These are phyloP conservation scores for Cheilosia vernalis DNA, from an alignment of 2,888 invertebrate genomes.

Conservation along the genomic window DNA sequence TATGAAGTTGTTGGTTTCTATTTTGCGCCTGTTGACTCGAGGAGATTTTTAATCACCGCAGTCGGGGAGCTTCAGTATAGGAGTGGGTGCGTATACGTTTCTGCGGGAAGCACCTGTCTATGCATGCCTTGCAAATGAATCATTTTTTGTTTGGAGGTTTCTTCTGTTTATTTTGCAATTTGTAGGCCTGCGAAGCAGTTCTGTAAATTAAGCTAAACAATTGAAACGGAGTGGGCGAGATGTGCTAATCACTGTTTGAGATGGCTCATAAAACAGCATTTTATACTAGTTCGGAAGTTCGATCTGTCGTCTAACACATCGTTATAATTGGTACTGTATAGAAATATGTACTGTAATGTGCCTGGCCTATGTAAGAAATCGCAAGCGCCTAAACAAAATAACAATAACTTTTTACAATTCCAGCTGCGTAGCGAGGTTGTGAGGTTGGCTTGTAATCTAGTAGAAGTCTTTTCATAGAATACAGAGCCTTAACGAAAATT, in stretches of 20 bases:
- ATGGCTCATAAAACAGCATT: not conserved
- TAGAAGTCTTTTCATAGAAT: no score
- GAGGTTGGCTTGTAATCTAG: no score
- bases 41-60: constrained; percentile 59
- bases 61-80: constrained; percentile 24
- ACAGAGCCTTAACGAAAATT: no score
- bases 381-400: no score
- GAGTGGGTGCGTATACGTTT: constrained; percentile 2
- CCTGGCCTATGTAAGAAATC: no score
- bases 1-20: constrained; percentile 37
- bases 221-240: constrained; percentile 1
- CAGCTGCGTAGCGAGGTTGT: no score
- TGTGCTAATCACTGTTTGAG: not conserved
- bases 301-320: no score
- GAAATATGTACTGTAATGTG: no score
- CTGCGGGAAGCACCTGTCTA: constrained; percentile 23
- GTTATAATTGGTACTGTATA: no score
- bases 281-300: not conserved
- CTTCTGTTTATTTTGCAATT: constrained; percentile 33
- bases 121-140: constrained; percentile 3
- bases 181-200: constrained; percentile 22
- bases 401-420: no score
- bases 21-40: constrained; percentile 24
- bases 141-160: not conserved
- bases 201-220: constrained; percentile 11